A percentile compares a stretch with the other conserved stretches of the same genome.
Conservation (phyloP, 2,113 vertebrate species). For the Paracanthobrama guichenoti region DNA sequence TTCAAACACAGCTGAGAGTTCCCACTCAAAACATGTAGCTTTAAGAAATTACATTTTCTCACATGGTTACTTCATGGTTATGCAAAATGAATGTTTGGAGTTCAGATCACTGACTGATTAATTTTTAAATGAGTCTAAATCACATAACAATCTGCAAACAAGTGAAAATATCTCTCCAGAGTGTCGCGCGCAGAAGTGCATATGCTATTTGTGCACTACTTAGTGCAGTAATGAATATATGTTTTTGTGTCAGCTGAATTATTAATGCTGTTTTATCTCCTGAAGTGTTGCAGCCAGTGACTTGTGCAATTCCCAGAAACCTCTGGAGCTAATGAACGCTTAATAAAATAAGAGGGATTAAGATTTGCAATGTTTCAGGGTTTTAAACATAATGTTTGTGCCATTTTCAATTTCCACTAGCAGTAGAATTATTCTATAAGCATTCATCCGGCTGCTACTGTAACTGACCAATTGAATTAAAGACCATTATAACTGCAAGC, state of each 20-base stretch:
- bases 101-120: conserved; percentile 31
- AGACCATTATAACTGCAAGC: conserved; percentile 22
- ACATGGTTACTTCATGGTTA: conserved; percentile 3
- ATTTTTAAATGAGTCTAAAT: conserved; percentile 42
- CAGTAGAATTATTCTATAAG: background rate
- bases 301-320: conserved; percentile 43
- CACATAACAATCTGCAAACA: background rate
- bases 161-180: background rate
- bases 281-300: conserved; percentile 18
- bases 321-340: conserved; percentile 36
- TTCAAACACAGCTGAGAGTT: background rate
- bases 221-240: conserved; percentile 50
- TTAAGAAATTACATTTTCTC: conserved; percentile 1
- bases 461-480: conserved; percentile 33
- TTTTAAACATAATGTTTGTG: conserved; percentile 23
- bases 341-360: conserved; percentile 47
- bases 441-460: background rate
- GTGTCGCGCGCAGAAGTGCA: background rate
- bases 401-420: conserved; percentile 9
- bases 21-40: background rate
- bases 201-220: conserved; percentile 16
- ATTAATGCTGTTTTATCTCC: conserved; percentile 41
- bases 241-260: conserved; percentile 49
- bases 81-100: conserved; percentile 31
- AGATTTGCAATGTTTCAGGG: background rate